Conservation (phyloP, 2,888 invertebrate genomes). For the Trichogramma evanescens region DNA sequence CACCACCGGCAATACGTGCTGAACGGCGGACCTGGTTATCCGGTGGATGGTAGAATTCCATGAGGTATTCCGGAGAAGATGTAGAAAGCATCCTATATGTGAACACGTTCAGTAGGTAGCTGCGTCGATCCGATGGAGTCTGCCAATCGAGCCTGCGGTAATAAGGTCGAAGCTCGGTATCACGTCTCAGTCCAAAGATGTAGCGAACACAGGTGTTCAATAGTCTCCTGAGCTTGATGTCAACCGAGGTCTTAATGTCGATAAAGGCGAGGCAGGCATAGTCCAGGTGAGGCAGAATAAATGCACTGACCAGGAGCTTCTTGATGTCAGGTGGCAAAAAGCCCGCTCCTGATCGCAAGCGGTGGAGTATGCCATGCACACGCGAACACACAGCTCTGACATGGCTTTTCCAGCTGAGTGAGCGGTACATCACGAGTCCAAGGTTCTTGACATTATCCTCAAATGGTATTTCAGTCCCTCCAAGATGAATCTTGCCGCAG, state of each 20-base stretch:
- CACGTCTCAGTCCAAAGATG: background rate
- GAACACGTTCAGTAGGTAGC: background rate
- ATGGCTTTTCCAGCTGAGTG: background rate
- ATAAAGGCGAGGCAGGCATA: background rate
- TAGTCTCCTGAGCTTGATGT: background rate
- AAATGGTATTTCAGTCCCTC: too few relatives aligned
- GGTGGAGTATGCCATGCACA: background rate
- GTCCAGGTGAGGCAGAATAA: background rate
- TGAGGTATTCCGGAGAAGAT: background rate
- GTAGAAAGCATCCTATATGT: background rate
- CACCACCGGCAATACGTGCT: too few relatives aligned
- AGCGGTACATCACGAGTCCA: too few relatives aligned
- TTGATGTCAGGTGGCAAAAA: background rate
- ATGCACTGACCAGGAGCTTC: background rate
- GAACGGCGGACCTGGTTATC: too few relatives aligned
- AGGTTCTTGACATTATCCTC: too few relatives aligned
- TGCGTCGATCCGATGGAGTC: too few relatives aligned
- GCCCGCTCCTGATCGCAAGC: background rate
- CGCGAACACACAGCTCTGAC: background rate
- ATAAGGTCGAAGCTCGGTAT: background rate
- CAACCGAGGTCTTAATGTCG: background rate
- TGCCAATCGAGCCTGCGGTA: background rate
- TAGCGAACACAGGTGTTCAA: background rate
- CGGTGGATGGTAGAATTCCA: too few relatives aligned
- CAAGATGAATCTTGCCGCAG: too few relatives aligned